A percentile compares a stretch with the other conserved stretches of the same genome.
Conservation (phyloP, 2,888 invertebrate genomes). For the Sarcophaga carnaria region DNA sequence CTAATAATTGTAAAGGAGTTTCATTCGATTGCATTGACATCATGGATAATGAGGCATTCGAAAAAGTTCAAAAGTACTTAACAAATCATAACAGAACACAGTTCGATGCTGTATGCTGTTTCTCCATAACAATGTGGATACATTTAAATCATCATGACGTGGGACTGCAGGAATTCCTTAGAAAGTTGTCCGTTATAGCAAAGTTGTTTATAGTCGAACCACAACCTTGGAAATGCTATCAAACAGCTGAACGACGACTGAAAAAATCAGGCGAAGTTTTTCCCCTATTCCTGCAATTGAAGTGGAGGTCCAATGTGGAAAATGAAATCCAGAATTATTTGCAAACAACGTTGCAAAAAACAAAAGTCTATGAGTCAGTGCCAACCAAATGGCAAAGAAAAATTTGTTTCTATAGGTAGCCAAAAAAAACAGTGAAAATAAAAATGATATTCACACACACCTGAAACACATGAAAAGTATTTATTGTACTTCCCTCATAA, state of each 20-base stretch:
- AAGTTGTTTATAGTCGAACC: slow-evolving; percentile 89
- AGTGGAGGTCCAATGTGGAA: slow-evolving; percentile 85
- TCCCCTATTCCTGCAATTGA: slow-evolving; percentile 84
- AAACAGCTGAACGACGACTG: slow-evolving; percentile 88
- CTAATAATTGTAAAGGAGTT: slow-evolving; percentile 80
- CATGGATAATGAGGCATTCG: slow-evolving; percentile 82
- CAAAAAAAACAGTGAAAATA: no score
- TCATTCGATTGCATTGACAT: slow-evolving; percentile 85
- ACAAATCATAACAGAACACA: slow-evolving; percentile 78
- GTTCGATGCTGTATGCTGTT: slow-evolving; percentile 89
- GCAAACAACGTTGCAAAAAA: slow-evolving; percentile 81
- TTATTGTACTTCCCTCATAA: no score
- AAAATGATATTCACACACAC: no score
- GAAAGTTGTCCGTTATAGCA: slow-evolving; percentile 83
- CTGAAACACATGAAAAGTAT: no score
- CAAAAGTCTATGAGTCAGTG: slow-evolving; percentile 84
- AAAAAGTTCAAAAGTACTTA: slow-evolving; percentile 83
- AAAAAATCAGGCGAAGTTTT: slow-evolving; percentile 85
- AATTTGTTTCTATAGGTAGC: slow-evolving; percentile 85
- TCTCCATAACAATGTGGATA: slow-evolving; percentile 95
- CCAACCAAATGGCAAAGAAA: slow-evolving; percentile 88
- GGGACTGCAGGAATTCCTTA: slow-evolving; percentile 86
- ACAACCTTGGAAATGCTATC: slow-evolving; percentile 93
- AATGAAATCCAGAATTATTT: slow-evolving; percentile 85
- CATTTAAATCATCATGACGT: slow-evolving; percentile 92